phyloP scores from a whole-genome alignment of 2,797 vertebrate genomes.

The Cryptoblepharus egeriae region DNA sequence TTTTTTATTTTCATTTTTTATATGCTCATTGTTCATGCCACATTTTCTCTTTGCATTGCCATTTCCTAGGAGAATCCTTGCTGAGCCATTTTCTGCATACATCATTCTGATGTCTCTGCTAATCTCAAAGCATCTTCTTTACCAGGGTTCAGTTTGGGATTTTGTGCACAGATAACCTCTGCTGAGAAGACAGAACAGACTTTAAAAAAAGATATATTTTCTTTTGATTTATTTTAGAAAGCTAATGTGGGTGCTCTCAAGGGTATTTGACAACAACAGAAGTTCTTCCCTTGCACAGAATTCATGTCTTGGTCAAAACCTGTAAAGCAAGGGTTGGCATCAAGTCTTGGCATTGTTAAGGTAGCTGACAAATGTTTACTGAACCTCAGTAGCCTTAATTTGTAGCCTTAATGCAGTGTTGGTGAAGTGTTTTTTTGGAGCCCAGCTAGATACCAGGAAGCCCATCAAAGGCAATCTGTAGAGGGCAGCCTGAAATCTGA shows the following conservation, averaged over 20 bases:
- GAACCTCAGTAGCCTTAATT: too few species aligned
- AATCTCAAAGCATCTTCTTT: not conserved
- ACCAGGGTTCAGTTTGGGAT: not conserved
- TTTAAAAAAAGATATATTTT: not conserved
- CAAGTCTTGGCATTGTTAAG: too few species aligned
- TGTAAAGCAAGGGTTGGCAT: too few species aligned
- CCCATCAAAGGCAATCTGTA: too few species aligned
- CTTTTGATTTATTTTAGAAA: conserved; percentile 4
- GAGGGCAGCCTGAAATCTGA: too few species aligned
- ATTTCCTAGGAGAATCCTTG: conserved; percentile 20
- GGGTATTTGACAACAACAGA: not conserved
- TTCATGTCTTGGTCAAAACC: too few species aligned
- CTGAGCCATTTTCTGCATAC: conserved; percentile 6
- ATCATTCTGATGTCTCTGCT: not conserved
- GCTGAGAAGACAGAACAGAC: not conserved
- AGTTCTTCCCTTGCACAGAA: not conserved
- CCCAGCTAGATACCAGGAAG: too few species aligned
- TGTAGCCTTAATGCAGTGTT: too few species aligned
- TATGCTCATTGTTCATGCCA: not conserved
- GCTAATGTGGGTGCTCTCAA: not conserved
- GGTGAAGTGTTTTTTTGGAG: too few species aligned
- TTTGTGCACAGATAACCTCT: not conserved
- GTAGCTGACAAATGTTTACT: too few species aligned
- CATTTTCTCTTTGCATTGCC: not conserved
- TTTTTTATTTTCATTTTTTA: conserved; percentile 11